Evolutionary conservation across 1,140 invertebrate genomes (phyloP).

Genomic region (Rhyzopertha dominica): DNA sequence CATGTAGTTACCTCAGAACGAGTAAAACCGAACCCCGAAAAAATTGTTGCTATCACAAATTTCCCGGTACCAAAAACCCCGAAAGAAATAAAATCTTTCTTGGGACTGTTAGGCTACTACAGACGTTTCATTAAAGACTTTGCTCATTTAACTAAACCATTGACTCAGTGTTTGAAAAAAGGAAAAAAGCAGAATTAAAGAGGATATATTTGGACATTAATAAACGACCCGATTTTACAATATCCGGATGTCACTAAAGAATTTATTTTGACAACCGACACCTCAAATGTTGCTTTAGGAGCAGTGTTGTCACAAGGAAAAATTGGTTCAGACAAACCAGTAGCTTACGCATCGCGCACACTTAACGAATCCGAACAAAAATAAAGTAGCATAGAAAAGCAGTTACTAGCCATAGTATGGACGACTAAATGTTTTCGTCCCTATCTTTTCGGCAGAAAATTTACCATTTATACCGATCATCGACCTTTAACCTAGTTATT

Average conservation of each 20-base stretch:
- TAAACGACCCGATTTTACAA: too few species aligned
- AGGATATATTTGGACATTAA: too few species aligned
- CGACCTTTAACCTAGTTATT: too few species aligned
- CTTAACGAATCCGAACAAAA: constrained; percentile 9
- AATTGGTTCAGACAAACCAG: constrained; percentile 23
- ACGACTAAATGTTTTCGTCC: constrained; percentile 10
- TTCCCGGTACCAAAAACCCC: constrained; percentile 12
- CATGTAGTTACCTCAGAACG: constrained; percentile 19
- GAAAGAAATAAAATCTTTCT: constrained; percentile 18
- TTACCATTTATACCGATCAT: constrained; percentile 9
- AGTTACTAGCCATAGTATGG: constrained; percentile 7
- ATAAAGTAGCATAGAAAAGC: constrained; percentile 10
- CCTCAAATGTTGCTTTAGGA: constrained; percentile 27
- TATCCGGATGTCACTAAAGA: constrained; percentile 3
- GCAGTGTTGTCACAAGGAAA: constrained; percentile 14
- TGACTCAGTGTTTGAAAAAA: constrained; percentile 34
- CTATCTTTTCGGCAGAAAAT: constrained; percentile 8
- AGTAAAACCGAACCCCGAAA: constrained; percentile 22
- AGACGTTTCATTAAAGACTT: constrained; percentile 31
- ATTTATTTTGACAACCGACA: constrained; percentile 30
- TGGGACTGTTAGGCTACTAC: constrained; percentile 25
- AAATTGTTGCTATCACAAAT: constrained; percentile 15
- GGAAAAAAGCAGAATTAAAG: too few species aligned
- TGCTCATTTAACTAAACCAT: constrained; percentile 27
- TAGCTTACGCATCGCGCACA: constrained; percentile 1